Conservation (phyloP, 2,797 vertebrate species). For the Thaleichthys pacificus region DNA sequence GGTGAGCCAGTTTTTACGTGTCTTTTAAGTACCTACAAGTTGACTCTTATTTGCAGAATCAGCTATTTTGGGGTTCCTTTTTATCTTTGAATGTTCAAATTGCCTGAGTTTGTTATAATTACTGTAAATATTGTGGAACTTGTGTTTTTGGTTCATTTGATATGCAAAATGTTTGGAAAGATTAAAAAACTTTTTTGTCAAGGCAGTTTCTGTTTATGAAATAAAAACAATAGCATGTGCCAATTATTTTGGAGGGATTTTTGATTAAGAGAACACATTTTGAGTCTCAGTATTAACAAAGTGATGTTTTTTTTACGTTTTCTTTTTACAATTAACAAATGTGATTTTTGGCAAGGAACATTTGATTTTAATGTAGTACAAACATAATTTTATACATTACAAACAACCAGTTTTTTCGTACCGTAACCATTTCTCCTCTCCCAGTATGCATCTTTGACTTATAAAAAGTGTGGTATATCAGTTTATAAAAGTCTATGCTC, state of each 20-base stretch:
- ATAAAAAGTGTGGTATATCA: slow-evolving; percentile 39
- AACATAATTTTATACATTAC: slow-evolving; percentile 33
- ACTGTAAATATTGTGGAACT: slow-evolving; percentile 65
- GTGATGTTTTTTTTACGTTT: no score
- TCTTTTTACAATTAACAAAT: background rate
- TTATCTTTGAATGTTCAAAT: slow-evolving; percentile 53
- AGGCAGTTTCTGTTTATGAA: slow-evolving; percentile 54
- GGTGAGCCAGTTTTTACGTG: slow-evolving; percentile 58
- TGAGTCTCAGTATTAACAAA: background rate
- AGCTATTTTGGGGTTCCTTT: slow-evolving; percentile 46
- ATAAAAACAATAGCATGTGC: slow-evolving; percentile 68
- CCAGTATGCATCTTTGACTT: slow-evolving; percentile 33
- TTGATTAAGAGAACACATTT: slow-evolving; percentile 8
- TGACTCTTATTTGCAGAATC: slow-evolving; percentile 74
- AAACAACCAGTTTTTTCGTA: slow-evolving; percentile 39
- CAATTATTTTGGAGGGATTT: slow-evolving; percentile 17
- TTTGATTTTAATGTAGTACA: slow-evolving; percentile 60
- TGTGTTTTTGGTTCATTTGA: slow-evolving; percentile 63
- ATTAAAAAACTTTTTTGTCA: slow-evolving; percentile 48
- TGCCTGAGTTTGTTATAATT: slow-evolving; percentile 43
- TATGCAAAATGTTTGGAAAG: slow-evolving; percentile 61
- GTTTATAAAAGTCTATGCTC: slow-evolving; percentile 28
- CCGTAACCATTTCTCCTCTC: background rate
- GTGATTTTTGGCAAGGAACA: slow-evolving; percentile 53
- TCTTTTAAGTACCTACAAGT: slow-evolving; percentile 58